phyloP scores from a whole-genome alignment of 1,140 invertebrate species.

The Eupristina koningsbergeri region DNA sequence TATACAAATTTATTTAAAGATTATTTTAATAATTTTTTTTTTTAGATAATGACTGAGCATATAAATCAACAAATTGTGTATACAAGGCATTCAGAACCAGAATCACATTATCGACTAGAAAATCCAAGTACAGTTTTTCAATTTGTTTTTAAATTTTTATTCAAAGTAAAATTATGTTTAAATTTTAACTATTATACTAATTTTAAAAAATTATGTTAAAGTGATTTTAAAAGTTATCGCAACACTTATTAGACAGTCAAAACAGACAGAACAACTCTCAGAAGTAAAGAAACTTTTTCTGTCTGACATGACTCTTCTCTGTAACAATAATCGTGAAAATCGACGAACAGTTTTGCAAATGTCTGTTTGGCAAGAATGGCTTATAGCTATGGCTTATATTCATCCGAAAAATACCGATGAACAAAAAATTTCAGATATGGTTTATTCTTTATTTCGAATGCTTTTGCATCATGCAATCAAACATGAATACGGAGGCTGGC shows the following conservation, averaged over 20 bases:
- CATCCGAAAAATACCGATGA: constrained; percentile 96
- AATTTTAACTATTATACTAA: constrained; percentile 7
- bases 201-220: constrained; percentile 71
- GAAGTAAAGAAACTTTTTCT: constrained; percentile 97
- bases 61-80: constrained; percentile 95
- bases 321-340: constrained; percentile 98
- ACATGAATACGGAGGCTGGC: constrained; percentile 99
- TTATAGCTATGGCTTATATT: constrained; percentile 98
- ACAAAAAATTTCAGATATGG: constrained; percentile 97
- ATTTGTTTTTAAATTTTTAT: constrained; percentile 9
- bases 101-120: constrained; percentile 94
- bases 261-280: constrained; percentile 90
- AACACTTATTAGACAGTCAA: constrained; percentile 95
- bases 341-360: constrained; percentile 97
- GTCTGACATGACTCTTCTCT: constrained; percentile 96
- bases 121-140: constrained; percentile 90
- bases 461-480: constrained; percentile 99
- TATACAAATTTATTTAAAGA: neutral
- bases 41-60: constrained; percentile 93
- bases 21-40: constrained; percentile 39
- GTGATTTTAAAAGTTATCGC: constrained; percentile 99
- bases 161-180: neutral
- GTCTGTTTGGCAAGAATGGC: constrained; percentile 99
- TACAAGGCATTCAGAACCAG: constrained; percentile 92
- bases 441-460: constrained; percentile 97